Conservation (phyloP, 37 sponge, comb jelly and placozoan species). For the Aplysina aerophoba region DNA sequence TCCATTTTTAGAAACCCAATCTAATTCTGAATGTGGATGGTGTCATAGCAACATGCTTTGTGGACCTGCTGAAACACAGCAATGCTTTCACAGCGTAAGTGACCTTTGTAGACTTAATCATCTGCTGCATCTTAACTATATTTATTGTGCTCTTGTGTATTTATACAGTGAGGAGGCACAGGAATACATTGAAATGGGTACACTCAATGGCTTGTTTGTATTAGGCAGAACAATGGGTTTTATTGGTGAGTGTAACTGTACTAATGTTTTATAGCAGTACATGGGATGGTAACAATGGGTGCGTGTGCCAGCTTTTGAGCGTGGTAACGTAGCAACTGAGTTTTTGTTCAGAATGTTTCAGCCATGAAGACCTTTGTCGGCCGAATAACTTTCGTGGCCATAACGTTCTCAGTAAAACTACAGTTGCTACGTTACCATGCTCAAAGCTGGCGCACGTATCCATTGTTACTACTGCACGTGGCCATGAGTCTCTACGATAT, state of each 20-base stretch:
- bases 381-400: too few species aligned
- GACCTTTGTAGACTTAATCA: too few species aligned
- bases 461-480: too few species aligned
- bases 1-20: constrained; percentile 85
- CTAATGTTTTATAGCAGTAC: not conserved
- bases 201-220: constrained; percentile 95
- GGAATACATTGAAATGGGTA: constrained; percentile 91
- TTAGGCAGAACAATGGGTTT: constrained; percentile 93
- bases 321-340: not conserved
- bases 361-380: too few species aligned
- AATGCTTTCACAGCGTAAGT: constrained; percentile 85
- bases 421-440: too few species aligned
- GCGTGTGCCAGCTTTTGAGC: too few species aligned
- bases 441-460: too few species aligned
- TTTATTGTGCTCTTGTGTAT: not conserved
- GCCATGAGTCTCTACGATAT: too few species aligned
- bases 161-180: constrained; percentile 81
- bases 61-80: constrained; percentile 89
- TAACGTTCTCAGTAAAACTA: too few species aligned
- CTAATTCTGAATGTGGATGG: constrained; percentile 99
- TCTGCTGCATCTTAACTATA: too few species aligned
- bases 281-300: too few species aligned
- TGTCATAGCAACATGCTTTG: constrained; percentile 90
- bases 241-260: constrained; percentile 70
- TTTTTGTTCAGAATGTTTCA: too few species aligned